Base-by-base conservation (phyloP, 2,113 vertebrate species). In the Dissostichus mawsoni region DNA sequence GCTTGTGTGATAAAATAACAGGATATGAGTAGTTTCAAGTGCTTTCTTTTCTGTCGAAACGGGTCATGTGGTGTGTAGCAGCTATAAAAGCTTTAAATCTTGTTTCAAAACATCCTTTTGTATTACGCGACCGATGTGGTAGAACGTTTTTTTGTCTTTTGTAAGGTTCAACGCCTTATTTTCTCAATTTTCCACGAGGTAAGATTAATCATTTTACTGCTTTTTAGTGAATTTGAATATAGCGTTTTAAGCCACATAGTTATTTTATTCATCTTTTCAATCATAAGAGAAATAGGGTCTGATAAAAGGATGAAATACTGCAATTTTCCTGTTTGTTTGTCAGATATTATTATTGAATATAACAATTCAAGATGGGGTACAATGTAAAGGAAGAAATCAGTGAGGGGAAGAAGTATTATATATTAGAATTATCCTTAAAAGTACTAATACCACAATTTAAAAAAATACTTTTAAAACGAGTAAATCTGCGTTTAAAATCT, bases 121-220 rank as follows among this genome's bases (percentile, higher is more conserved):
- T 48, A 0, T 1, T 16, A 25, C n/a, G 13, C 4, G 12, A 13
- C 3, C 41, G n/a, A 65, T 13, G 1, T 48, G 52, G 36, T 4
- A 4, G 41, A 13, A 48, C 12, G 7, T 59, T 36, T 44, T 11
- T 16, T 55, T 2, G 36, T 41, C 29, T 41, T 41, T 41, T 41
- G 36, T 8, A 8, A 41, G 8, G 36, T 11, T 9, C 36, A 36
- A 44, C 14, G 44, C 0, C 12, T 63, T 11, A 3, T n/a, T 51
- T 81, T 74, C 78, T 52, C 18, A 44, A 41, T 56, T 79, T 20
- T 41, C 25, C n/a, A 17, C 29, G 9, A 47, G 50, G 67, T 57
- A 51, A 61, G 69, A 3, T 11, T 6, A 70, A 11, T 0, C 0
- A 12, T 59, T n/a, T 18, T 58, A 51, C 10, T 18, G n/a, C 4